These are phyloP conservation scores for Hydrolagus colliei DNA, from an alignment of 2,797 vertebrate genomes.

Conservation along the genomic window DNA sequence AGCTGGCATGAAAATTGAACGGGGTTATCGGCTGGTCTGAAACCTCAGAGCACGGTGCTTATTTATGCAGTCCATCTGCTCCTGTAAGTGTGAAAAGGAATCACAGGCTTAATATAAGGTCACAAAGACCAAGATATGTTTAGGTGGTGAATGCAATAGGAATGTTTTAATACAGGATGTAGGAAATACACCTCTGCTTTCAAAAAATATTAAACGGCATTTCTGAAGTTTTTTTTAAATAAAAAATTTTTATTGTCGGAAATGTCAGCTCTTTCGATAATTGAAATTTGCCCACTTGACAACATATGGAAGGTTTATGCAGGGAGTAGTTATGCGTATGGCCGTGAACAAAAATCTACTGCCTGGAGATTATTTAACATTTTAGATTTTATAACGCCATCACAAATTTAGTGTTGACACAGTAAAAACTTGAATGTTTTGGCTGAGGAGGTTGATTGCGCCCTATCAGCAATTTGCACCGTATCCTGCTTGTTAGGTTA, in stretches of 20 bases:
- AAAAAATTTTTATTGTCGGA: not conserved
- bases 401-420: not conserved
- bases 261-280: too few species aligned
- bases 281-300: constrained; percentile 12
- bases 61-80: constrained; percentile 82
- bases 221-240: not conserved
- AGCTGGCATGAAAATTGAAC: constrained; percentile 86
- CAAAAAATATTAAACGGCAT: not conserved
- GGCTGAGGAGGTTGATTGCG: not conserved
- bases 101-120: constrained; percentile 70
- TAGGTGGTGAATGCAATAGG: constrained; percentile 63
- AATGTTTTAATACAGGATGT: constrained; percentile 10
- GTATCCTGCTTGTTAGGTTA: constrained; percentile 17
- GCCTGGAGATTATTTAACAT: not conserved
- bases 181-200: not conserved
- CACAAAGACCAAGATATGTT: constrained; percentile 71
- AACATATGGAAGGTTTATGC: not conserved
- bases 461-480: not conserved
- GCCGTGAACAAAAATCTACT: not conserved
- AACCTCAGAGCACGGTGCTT: constrained; percentile 79
- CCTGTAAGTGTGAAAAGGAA: constrained; percentile 70
- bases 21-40: constrained; percentile 81
- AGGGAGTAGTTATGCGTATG: not conserved
- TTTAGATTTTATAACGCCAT: not conserved
- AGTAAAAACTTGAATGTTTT: constrained; percentile 8